Percentiles rank a stretch among this genome's conserved stretches.
phyloP scores from a whole-genome alignment of 1,140 invertebrate genomes.

The Manduca sexta region DNA sequence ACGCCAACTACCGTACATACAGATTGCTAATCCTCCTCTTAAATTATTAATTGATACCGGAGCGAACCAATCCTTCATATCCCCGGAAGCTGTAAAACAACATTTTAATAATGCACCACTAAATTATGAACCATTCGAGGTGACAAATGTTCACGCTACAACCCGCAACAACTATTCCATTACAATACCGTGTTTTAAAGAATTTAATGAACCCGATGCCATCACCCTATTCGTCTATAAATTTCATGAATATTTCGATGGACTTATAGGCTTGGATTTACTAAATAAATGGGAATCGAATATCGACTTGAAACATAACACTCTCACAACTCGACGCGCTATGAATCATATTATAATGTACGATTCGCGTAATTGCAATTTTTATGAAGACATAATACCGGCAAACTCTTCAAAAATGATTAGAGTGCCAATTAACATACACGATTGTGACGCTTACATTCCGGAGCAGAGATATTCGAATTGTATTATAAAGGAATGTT shows the following conservation, averaged over 20 bases:
- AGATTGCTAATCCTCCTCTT: constrained; percentile 6
- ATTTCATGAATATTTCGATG: constrained; percentile 5
- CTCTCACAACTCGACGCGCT: constrained; percentile 18
- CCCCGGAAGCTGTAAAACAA: constrained; percentile 1
- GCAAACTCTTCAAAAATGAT: constrained; percentile 21
- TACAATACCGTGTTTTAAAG: constrained; percentile 1
- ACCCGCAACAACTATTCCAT: background rate
- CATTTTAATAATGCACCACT: background rate
- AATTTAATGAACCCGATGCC: background rate
- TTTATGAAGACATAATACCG: constrained; percentile 35
- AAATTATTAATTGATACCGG: constrained; percentile 12
- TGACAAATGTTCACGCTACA: constrained; percentile 3
- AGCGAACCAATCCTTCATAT: constrained; percentile 14
- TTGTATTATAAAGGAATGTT: constrained; percentile 17
- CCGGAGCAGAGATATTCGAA: constrained; percentile 19
- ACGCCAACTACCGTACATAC: constrained; percentile 11
- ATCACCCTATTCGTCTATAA: constrained; percentile 6
- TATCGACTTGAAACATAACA: constrained; percentile 23
- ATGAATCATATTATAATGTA: constrained; percentile 22
- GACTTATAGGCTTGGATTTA: constrained; percentile 1
- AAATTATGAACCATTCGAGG: constrained; percentile 6
- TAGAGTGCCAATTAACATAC: constrained; percentile 21
- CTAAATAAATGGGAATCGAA: constrained; percentile 7
- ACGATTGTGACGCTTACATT: constrained; percentile 20
- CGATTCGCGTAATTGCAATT: constrained; percentile 28